A percentile compares a stretch with the other conserved stretches of the same genome.
Evolutionary conservation across 2,113 vertebrate species (phyloP).

Genomic region (Collichthys lucidus): DNA sequence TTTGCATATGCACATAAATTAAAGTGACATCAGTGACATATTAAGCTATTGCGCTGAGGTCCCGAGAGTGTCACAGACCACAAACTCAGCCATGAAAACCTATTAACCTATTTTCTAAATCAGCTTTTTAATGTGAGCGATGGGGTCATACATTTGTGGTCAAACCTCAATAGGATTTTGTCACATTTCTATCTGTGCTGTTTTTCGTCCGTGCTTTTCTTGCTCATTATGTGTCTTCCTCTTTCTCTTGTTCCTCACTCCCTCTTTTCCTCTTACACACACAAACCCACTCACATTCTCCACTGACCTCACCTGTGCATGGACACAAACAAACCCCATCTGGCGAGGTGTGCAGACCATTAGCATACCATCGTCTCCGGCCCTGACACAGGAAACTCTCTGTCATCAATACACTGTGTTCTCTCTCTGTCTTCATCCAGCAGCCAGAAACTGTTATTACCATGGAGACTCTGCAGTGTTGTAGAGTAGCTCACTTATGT

Average conservation of each 20-base stretch:
- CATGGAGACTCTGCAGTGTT: slow-evolving; percentile 51
- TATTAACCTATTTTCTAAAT: background rate
- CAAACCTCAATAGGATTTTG: background rate
- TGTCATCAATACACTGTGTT: slow-evolving; percentile 52
- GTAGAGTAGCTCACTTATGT: slow-evolving; percentile 6
- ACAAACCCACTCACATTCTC: slow-evolving; percentile 26
- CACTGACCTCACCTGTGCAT: slow-evolving; percentile 61
- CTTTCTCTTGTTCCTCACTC: background rate
- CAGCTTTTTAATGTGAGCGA: background rate
- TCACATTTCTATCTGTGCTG: background rate
- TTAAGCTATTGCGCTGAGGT: background rate
- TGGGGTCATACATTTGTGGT: background rate
- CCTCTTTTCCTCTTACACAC: background rate
- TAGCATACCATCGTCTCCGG: slow-evolving; percentile 77
- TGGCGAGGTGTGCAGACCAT: slow-evolving; percentile 70
- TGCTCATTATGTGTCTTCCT: background rate
- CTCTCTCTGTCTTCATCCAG: slow-evolving; percentile 43
- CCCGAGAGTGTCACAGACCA: background rate
- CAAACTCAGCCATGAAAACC: background rate
- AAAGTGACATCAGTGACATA: background rate
- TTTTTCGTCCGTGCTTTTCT: background rate
- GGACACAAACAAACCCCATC: slow-evolving; percentile 76
- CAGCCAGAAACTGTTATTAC: slow-evolving; percentile 41
- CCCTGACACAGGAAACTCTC: slow-evolving; percentile 58
- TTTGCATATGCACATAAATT: background rate